Conservation (phyloP, 2,888 invertebrate species). For the Acleris emargana region DNA sequence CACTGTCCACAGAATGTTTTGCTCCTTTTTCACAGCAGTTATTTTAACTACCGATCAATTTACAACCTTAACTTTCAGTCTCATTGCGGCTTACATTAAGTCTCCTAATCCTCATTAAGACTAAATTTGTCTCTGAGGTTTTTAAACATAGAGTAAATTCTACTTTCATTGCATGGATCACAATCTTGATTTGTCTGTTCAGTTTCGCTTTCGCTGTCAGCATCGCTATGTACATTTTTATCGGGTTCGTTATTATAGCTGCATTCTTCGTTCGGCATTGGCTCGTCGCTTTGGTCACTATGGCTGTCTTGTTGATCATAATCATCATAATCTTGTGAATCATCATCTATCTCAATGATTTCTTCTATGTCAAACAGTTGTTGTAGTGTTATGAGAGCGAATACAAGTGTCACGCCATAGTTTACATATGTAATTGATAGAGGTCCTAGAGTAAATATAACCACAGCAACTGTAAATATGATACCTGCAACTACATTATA, state of each 20-base stretch:
- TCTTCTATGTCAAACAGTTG: constrained; percentile 73
- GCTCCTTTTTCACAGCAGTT: not conserved
- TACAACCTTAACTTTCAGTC: constrained; percentile 13
- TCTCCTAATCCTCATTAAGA: constrained; percentile 48
- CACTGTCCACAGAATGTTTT: not conserved
- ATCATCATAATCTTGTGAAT: constrained; percentile 12
- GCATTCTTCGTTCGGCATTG: constrained; percentile 1
- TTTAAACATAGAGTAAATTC: constrained; percentile 65
- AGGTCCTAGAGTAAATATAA: constrained; percentile 84
- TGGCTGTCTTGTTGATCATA: not conserved
- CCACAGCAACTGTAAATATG: constrained; percentile 80
- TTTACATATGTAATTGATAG: constrained; percentile 85
- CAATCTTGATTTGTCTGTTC: constrained; percentile 49
- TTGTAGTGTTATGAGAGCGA: constrained; percentile 82
- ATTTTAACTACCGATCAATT: constrained; percentile 6
- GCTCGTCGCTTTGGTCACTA: constrained; percentile 11
- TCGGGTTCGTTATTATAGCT: constrained; percentile 30
- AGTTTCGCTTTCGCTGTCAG: constrained; percentile 33
- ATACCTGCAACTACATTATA: constrained; percentile 72
- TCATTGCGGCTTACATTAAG: constrained; percentile 12
- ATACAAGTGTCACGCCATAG: constrained; percentile 82
- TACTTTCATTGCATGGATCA: constrained; percentile 66
- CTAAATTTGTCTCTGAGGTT: constrained; percentile 69
- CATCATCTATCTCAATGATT: constrained; percentile 26
- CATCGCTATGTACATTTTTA: constrained; percentile 29